Base-by-base conservation (phyloP, 2,113 vertebrate species). In the Onychorhynchus coronatus region DNA sequence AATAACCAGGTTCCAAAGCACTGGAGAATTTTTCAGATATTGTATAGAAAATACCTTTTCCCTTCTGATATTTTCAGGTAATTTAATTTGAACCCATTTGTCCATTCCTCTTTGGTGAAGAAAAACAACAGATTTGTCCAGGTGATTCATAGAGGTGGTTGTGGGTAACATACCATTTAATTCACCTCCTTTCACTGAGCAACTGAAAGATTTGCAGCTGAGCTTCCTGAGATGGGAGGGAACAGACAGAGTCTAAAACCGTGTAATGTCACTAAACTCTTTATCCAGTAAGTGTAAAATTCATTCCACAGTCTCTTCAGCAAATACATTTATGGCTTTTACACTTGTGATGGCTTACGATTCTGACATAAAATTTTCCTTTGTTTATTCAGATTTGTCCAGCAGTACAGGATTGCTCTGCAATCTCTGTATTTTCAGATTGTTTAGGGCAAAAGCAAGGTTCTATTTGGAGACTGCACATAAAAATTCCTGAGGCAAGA, bases 401-500 rank as follows among this genome's bases (percentile, higher is more conserved):
- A 86, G 28, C 18, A 91, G 56, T 20, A 72, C 31, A 84, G 66
- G 66, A 49, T 28, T 89, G 49, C 14, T 90, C 39, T 73, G 58
- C 31, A 68, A 30, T 31, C 49, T 68, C 76, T 79, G 13, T 50
- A 49, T 91, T 82, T 91, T 90, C 77, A 76, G 31, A 67, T 24
- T 18, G 2, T 65, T 89, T 56, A 94, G 39, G 41, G 66, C 4
- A 70, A 81, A 92, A 85, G 9, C 31, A 87, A 67, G 39, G 65
- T 75, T 95, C 65, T 91, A 31, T 89, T 49, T 93, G 74, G 74
- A 97, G 67, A 73, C n/a, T 28, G 46, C 49, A 62, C 46, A 70
- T 90, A 58, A 92, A 85, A 90, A 97, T 86, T 84, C 91, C 84
- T 73, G 46, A 86, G 89, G 89, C 95, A 70, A 91, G 84, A 77